A percentile compares a stretch with the other conserved stretches of the same genome.
Evolutionary conservation across 2,113 vertebrate genomes (phyloP).

Genomic region (Pseudonaja textilis): DNA sequence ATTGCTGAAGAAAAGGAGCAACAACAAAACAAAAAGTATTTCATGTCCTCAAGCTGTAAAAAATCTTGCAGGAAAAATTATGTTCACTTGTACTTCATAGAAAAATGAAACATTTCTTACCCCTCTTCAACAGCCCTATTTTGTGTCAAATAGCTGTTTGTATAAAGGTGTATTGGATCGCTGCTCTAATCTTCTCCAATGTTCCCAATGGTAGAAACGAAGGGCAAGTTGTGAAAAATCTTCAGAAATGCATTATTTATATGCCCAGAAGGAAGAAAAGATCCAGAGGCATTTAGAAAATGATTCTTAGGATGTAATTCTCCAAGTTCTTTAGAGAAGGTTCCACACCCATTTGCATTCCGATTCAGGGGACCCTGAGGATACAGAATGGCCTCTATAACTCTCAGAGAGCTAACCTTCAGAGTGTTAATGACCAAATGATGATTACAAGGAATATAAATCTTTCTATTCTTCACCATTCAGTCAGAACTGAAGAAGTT

Average conservation of each 20-base stretch:
- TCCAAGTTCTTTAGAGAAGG: background rate
- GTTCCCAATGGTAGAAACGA: background rate
- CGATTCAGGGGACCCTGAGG: background rate
- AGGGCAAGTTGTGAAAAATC: background rate
- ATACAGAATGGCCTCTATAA: background rate
- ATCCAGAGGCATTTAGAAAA: background rate
- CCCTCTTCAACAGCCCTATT: background rate
- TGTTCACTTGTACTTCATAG: background rate
- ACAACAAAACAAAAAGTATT: background rate
- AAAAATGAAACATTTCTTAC: background rate
- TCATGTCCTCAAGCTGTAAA: background rate
- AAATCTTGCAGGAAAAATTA: background rate
- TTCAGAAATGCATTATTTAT: background rate
- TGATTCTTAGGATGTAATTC: background rate
- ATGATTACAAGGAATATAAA: background rate
- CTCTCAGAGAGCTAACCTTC: background rate
- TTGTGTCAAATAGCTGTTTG: background rate
- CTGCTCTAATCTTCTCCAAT: background rate
- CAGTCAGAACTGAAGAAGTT: background rate
- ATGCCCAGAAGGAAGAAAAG: background rate
- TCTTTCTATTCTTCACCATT: background rate
- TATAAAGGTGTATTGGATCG: background rate
- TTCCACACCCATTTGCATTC: background rate
- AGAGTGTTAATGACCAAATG: background rate
- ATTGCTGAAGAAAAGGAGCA: background rate